Evolutionary conservation across 2,888 invertebrate genomes (phyloP).

Genomic region (Folsomia candida): DNA sequence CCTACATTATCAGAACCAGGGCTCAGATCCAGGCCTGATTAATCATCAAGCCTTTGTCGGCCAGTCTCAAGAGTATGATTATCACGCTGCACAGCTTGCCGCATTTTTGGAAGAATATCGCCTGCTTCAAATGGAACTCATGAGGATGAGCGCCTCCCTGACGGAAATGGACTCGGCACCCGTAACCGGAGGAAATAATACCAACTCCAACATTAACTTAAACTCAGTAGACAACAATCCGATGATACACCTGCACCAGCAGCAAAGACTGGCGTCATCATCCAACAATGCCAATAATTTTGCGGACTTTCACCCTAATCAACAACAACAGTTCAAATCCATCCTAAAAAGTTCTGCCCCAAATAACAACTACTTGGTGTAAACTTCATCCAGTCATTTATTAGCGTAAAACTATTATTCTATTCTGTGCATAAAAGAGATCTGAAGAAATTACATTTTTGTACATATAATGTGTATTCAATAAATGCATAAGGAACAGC

Average conservation of each 20-base stretch:
- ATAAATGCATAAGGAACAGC: too few species aligned
- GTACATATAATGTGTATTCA: not conserved
- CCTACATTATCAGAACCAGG: conserved; percentile 49
- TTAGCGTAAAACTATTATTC: not conserved
- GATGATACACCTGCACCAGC: too few species aligned
- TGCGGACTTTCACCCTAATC: not conserved
- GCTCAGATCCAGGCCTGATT: conserved; percentile 29
- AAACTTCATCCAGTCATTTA: not conserved
- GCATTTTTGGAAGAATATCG: conserved; percentile 77
- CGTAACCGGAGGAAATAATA: not conserved
- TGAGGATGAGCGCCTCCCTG: conserved; percentile 63
- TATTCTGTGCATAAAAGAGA: not conserved
- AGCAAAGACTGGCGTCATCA: not conserved
- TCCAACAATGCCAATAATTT: not conserved
- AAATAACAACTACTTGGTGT: conserved; percentile 44
- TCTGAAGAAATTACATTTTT: not conserved
- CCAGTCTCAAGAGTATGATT: conserved; percentile 62
- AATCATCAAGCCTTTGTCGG: conserved; percentile 53
- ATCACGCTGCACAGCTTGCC: conserved; percentile 75
- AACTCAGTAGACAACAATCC: not conserved
- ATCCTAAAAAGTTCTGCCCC: conserved; percentile 44
- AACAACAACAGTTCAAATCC: conserved; percentile 44
- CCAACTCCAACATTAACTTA: conserved; percentile 26
- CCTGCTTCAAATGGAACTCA: conserved; percentile 71
- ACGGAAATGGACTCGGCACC: conserved; percentile 5